phyloP scores from a whole-genome alignment of 2,797 vertebrate genomes.

The Chloroceryle amazona region DNA sequence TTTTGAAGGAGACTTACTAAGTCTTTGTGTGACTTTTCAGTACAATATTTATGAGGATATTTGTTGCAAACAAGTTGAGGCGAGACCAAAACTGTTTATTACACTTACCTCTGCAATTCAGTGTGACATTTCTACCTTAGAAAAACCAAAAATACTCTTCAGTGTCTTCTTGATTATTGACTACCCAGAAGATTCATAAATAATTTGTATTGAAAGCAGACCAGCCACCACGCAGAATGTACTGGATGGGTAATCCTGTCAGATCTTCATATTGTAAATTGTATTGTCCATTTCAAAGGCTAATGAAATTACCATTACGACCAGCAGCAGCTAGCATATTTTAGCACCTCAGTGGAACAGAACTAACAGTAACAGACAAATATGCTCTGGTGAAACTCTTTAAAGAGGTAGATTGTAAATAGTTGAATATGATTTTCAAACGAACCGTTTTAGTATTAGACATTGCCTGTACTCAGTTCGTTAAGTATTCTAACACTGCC shows the following conservation, averaged over 20 bases:
- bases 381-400: not conserved
- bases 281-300: not conserved
- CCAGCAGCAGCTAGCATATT: not conserved
- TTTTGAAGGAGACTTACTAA: not conserved
- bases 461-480: not conserved
- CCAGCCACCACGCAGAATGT: not conserved
- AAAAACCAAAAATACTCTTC: not conserved
- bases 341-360: not conserved
- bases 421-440: not conserved
- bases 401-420: not conserved
- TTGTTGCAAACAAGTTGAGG: not conserved
- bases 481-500: slow-evolving; percentile 66
- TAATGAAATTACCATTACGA: not conserved
- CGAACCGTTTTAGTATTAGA: not conserved
- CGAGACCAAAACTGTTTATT: not conserved
- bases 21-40: not conserved
- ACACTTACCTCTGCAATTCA: not conserved
- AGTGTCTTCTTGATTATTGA: not conserved
- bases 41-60: not conserved
- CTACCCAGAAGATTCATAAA: not conserved
- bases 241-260: not conserved
- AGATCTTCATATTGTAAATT: not conserved
- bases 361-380: not conserved
- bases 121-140: not conserved
- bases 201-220: not conserved